phyloP scores from a whole-genome alignment of 2,888 invertebrate genomes.

The Timema cristinae region DNA sequence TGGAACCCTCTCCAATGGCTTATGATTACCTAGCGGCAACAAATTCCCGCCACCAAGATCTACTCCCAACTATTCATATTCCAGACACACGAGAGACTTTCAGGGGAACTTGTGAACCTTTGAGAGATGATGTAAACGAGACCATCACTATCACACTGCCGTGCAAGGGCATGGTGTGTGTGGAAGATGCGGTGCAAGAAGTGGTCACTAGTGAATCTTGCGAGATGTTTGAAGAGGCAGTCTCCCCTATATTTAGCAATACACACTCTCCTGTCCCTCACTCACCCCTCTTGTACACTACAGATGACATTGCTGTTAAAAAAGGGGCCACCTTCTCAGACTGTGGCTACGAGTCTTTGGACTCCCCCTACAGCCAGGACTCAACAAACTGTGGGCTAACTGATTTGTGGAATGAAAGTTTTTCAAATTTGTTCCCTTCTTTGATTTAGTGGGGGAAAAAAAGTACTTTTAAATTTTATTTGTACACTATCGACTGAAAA shows the following conservation, averaged over 20 bases:
- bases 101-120: no score
- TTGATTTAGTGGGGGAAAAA: conserved; percentile 49
- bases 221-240: no score
- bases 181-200: conserved; percentile 49
- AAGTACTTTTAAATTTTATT: no score
- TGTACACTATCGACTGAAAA: no score
- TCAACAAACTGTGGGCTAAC: conserved; percentile 48
- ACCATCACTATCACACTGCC: no score
- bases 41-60: neutral
- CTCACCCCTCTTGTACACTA: conserved; percentile 11
- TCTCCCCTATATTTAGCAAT: neutral
- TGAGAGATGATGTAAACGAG: no score
- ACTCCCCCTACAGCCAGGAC: conserved; percentile 49
- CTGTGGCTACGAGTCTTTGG: conserved; percentile 63
- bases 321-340: conserved; percentile 46
- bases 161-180: conserved; percentile 35
- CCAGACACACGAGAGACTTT: no score
- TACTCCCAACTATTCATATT: no score
- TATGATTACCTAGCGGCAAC: neutral
- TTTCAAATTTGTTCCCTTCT: conserved; percentile 73
- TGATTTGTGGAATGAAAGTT: conserved; percentile 70
- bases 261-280: conserved; percentile 3
- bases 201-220: conserved; percentile 34
- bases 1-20: conserved; percentile 69
- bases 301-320: neutral